Evolutionary conservation across 1,140 invertebrate species (phyloP), one percentile per base, ranked within the genome.

Genomic region (Meloidogyne chitwoodi): DNA sequence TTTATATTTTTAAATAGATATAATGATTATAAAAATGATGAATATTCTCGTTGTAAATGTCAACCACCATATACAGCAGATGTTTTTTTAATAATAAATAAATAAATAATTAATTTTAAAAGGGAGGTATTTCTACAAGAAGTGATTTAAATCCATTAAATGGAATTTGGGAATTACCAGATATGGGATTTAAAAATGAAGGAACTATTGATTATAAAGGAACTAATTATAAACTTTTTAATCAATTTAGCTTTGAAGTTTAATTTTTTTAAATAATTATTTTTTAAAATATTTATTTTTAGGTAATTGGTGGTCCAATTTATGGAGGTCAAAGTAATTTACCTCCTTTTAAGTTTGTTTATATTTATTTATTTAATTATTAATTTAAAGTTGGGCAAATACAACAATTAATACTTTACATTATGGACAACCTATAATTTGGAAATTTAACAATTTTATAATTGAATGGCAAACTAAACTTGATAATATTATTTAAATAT

Each of bases 351-450:
- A 70, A 79, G 81, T 82, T 29, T 44, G 22, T 22, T 41, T 38
- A 63, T 16, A 19, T 38, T 34, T 6, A 8, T 24, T 24, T 38
- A 8, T 16, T 48, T 22, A n/a, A 44, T 29, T 27, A 72, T 41
- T 24, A 64, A 26, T 69, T 80, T 29, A 90, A 66, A 89, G 91
- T 80, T 94, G 93, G 93, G 91, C 91, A 19, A 89, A 90, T 63
- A 89, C 90, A 67, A 89, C 90, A 76, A 88, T 90, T 31, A 89
- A 89, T 78, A 87, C 89, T 11, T 88, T 90, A 5, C 93, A 94
- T 79, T 82, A 90, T 78, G 93, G 93, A 10, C 92, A 93, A 70
- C 93, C 93, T 0, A 91, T 93, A 82, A 79, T 90, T 31, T 94
- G 92, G 89, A 88, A 92, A 68, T 94, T 93, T 85, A 87, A 91